These are phyloP conservation scores for Sylvia atricapilla DNA, from an alignment of 2,113 vertebrate genomes.

Conservation along the genomic window DNA sequence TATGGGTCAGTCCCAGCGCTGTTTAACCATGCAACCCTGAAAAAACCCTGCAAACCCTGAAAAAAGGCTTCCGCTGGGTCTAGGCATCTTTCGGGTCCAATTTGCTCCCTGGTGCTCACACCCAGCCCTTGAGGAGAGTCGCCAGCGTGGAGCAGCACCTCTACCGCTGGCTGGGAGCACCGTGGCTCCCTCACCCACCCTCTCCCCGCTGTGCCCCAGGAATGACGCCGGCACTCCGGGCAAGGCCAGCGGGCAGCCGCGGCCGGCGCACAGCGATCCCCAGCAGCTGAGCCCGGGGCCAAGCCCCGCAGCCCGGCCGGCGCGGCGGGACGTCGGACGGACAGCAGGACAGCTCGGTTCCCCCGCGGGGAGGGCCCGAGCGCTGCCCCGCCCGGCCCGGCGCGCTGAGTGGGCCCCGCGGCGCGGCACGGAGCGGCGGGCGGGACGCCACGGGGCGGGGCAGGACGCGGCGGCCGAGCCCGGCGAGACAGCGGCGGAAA, in stretches of 20 bases:
- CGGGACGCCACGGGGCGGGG: too few species aligned
- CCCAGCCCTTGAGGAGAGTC: neutral
- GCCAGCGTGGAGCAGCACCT: neutral
- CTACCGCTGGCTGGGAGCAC: too few species aligned
- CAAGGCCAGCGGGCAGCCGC: neutral
- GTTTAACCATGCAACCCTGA: neutral
- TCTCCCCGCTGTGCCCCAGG: neutral
- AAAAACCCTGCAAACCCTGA: neutral
- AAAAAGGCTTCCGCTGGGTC: neutral
- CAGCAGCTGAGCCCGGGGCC: neutral
- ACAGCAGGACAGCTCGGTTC: rapidly evolving
- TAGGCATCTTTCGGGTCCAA: rapidly evolving
- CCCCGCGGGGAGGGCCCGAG: neutral
- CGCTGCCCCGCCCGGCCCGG: neutral
- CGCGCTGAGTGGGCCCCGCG: neutral
- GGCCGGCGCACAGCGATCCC: neutral
- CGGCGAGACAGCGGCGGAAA: neutral
- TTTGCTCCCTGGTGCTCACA: neutral
- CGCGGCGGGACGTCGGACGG: neutral
- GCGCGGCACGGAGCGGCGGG: too few species aligned
- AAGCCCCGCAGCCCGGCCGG: neutral
- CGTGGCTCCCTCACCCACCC: rapidly evolving
- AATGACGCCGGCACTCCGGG: too few species aligned
- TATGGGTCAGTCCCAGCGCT: rapidly evolving
- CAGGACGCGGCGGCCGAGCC: neutral